Evolutionary conservation across 1,140 invertebrate genomes (phyloP).

Genomic region (Phortica variegata): DNA sequence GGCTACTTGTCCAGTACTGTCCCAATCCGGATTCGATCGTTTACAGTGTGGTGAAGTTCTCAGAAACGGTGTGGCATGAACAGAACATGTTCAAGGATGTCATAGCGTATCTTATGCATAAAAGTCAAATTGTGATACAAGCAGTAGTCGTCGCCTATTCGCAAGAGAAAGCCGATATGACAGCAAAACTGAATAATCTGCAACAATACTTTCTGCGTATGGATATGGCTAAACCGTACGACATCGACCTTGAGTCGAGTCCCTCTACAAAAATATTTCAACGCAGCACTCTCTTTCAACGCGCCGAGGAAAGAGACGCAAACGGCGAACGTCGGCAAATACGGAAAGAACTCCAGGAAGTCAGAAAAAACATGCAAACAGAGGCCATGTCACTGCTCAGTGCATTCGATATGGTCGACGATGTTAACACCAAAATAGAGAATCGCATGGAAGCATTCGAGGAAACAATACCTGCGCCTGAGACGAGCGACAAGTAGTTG

Average conservation of each 20-base stretch:
- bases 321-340: constrained; percentile 29
- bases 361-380: constrained; percentile 22
- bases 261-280: constrained; percentile 21
- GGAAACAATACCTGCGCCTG: too few relatives aligned
- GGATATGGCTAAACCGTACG: constrained; percentile 22
- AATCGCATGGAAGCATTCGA: constrained; percentile 3
- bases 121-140: constrained; percentile 26
- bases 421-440: constrained; percentile 30
- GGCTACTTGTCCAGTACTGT: constrained; percentile 44
- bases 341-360: constrained; percentile 22
- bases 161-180: constrained; percentile 11
- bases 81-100: constrained; percentile 40
- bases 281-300: constrained; percentile 27
- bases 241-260: constrained; percentile 16
- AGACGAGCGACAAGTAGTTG: too few relatives aligned
- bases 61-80: constrained; percentile 31
- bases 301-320: constrained; percentile 26
- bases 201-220: constrained; percentile 20
- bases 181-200: constrained; percentile 22
- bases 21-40: constrained; percentile 33
- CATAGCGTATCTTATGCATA: constrained; percentile 32
- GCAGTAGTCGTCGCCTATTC: constrained; percentile 36
- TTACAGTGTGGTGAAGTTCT: constrained; percentile 31
- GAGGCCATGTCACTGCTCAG: constrained; percentile 37
- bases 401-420: constrained; percentile 38